Percentiles rank a stretch among this genome's conserved stretches.
Conservation (phyloP, 2,113 vertebrate species). For the Cygnus buccinator region DNA sequence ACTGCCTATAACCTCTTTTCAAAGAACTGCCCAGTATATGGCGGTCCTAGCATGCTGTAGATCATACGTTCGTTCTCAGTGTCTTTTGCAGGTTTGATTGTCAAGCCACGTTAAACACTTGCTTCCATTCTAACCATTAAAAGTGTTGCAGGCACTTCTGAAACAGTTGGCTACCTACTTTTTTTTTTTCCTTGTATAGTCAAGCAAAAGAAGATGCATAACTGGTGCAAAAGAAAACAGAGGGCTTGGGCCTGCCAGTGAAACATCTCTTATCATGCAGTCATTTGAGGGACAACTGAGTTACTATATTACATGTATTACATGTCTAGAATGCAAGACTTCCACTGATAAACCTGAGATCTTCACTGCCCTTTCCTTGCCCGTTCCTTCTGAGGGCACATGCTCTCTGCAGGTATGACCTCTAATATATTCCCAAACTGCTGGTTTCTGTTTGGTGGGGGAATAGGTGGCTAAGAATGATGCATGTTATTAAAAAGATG, state of each 20-base stretch:
- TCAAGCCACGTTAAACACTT: not conserved
- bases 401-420: slow-evolving; percentile 84
- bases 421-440: not conserved
- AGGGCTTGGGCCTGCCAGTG: not conserved
- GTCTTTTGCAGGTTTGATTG: not conserved
- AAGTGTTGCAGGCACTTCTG: not conserved
- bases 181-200: slow-evolving; percentile 1
- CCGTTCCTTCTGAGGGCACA: slow-evolving; percentile 73
- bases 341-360: slow-evolving; percentile 74
- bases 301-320: slow-evolving; percentile 76
- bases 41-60: not conserved
- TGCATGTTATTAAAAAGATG: fast-evolving
- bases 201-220: slow-evolving; percentile 18
- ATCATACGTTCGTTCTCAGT: not conserved
- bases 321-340: slow-evolving; percentile 79
- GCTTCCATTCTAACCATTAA: not conserved
- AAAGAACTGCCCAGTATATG: not conserved
- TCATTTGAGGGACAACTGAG: slow-evolving; percentile 87
- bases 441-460: not conserved
- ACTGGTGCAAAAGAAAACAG: not conserved
- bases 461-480: not conserved
- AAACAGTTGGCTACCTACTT: not conserved
- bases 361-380: slow-evolving; percentile 86
- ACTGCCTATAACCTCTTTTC: not conserved
- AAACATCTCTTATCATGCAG: slow-evolving; percentile 79